A percentile compares a stretch with the other conserved stretches of the same genome.
These are phyloP conservation scores for Nasonovia ribisnigri DNA, from an alignment of 2,888 invertebrate genomes.

Conservation along the genomic window DNA sequence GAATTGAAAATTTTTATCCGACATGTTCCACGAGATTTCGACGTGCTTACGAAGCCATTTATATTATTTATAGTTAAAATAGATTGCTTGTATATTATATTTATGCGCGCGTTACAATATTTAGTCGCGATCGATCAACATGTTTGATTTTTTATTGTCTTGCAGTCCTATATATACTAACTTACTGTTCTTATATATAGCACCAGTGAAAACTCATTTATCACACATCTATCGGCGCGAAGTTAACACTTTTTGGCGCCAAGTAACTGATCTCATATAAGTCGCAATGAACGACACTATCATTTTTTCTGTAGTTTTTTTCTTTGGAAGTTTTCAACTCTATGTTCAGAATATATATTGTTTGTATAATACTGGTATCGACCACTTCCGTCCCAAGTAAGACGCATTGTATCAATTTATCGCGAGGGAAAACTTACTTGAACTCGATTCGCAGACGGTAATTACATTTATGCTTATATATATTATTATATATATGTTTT, in stretches of 20 bases:
- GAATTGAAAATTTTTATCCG: neutral
- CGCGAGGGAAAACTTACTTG: neutral
- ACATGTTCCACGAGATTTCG: neutral
- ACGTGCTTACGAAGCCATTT: neutral
- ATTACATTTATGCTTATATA: neutral
- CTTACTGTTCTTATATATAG: neutral
- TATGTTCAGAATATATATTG: neutral
- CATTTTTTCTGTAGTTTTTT: neutral
- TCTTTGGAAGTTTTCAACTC: neutral
- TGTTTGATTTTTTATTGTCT: neutral
- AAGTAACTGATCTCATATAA: neutral
- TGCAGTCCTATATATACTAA: neutral
- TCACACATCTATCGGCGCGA: neutral
- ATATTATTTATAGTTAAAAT: slow-evolving; percentile 26
- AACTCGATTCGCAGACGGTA: neutral
- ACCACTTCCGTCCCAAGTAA: neutral
- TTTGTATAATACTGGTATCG: neutral
- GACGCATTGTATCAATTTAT: neutral
- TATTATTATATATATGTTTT: neutral
- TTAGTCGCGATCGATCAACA: neutral
- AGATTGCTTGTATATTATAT: neutral
- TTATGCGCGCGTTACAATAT: neutral
- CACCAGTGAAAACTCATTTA: neutral
- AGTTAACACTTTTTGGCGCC: neutral
- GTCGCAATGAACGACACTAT: neutral